Base-by-base conservation (phyloP, 1,140 invertebrate species). In the Aricia agestis region DNA sequence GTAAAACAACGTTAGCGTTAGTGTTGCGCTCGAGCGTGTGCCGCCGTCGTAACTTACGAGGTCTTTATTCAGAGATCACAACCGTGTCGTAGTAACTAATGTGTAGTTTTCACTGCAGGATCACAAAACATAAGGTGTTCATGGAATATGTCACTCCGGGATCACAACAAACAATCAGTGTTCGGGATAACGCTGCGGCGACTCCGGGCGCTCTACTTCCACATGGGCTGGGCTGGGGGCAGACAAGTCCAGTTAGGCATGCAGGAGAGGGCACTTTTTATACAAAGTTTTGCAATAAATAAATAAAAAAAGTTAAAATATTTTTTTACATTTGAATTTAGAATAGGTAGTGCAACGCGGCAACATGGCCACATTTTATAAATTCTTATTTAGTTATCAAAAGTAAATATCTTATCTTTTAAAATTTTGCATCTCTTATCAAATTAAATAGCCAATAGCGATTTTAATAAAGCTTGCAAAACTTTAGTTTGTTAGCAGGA, bases 1-100 rank as follows among this genome's bases (percentile, higher is more conserved):
- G 93, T 77, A 93, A 94, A 93, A 93, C 86, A 93, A 93, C 82
- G 92, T 79, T 78, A 84, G 81, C 76, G 82, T 89, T 89, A 88
- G 85, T 84, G 77, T 78, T 75, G 85, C 79, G 82, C 77, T 81
- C 85, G 84, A 77, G 78, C 82, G 81, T 78, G 76, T 76, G 79
- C 78, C 81, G 84, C 82, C 82, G 83, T 82, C 77, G 80, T 80
- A 87, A 91, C 85, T 91, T 83, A 89, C 84, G 84, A 81, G 80
- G 72, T 82, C 75, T 82, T 74, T 83, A 82, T 79, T 84, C 74
- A 87, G 87, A 86, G 82, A 88, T 91, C 85, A 90, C 87, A 86
- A 92, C 84, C 85, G 85, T 87, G 87, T 89, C 83, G 84, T 82
- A 84, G 80, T 91, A 91, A 88, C 90, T 84, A 78, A 84, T 85